Evolutionary conservation across 2,113 vertebrate genomes (phyloP), one percentile per base, ranked within the genome.

Genomic region (Girardinichthys multiradiatus): DNA sequence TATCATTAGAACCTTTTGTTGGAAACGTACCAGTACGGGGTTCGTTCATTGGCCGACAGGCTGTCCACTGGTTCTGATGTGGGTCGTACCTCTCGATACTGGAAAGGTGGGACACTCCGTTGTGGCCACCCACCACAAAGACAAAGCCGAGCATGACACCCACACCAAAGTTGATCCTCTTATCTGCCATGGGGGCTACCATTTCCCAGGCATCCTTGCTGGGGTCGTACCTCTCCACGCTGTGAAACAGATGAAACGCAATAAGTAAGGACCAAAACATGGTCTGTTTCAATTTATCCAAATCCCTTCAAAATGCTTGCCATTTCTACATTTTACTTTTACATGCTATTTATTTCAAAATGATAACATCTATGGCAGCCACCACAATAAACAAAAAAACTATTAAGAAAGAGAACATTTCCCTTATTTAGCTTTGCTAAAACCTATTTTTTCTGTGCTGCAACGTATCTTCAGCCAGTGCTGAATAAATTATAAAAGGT

Each of bases 51-150:
- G 97, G 97, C 64, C 95, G 93, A 76, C 98, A 99, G 21, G 96
- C 94, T 0, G 97, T 99, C 98, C 98, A 99, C 89, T 99, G 97
- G 83, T 99, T 99, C 80, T 98, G 97, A 70, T 99, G 97, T 2
- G 97, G 97, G 63, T 99, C 98, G 2, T 97, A 99, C 79, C 98
- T 92, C 95, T 99, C 98, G 2, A 99, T 98, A 94, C 97, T 99
- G 42, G 97, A 96, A 57, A 99, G 83, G 90, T 99, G 98, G 1
- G 97, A 98, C 70, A 99, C 97, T 0, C 98, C 98, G 0, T 99
- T 99, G 94, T 99, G 98, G 15, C 98, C 97, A 0, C 97, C 98
- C 2, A 99, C 98, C 24, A 99, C 98, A 68, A 99, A 99, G 85
- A 99, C 96, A 91, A 99, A 99, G 76, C 98, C 98, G 66, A 99